Conservation (phyloP, 2,888 invertebrate genomes). For the Amphipoea lucens region DNA sequence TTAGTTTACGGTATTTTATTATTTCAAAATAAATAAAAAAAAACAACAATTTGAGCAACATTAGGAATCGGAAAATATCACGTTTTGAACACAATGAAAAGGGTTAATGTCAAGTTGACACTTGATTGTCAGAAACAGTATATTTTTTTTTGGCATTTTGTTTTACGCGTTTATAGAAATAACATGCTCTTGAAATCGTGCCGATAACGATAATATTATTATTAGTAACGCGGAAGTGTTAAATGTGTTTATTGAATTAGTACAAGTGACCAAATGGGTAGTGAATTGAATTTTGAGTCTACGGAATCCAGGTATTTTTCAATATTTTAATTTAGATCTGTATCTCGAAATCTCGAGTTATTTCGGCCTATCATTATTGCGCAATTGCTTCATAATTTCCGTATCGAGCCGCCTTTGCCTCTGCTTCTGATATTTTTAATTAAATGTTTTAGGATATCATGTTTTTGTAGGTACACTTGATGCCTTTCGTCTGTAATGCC, state of each 20-base stretch:
- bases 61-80: not conserved
- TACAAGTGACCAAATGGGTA: slow-evolving; percentile 84
- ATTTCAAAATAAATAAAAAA: too few species aligned
- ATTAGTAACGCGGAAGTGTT: slow-evolving; percentile 68
- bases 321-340: slow-evolving; percentile 46
- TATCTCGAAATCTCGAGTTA: slow-evolving; percentile 50
- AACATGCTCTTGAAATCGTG: slow-evolving; percentile 54
- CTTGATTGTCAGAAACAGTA: slow-evolving; percentile 25
- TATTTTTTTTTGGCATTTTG: slow-evolving; percentile 62
- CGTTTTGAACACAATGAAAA: slow-evolving; percentile 27
- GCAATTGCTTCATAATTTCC: slow-evolving; percentile 74
- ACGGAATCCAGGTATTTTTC: slow-evolving; percentile 81
- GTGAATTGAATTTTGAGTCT: slow-evolving; percentile 82
- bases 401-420: slow-evolving; percentile 44
- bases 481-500: slow-evolving; percentile 73
- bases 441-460: slow-evolving; percentile 52
- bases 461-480: slow-evolving; percentile 74
- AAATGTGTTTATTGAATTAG: slow-evolving; percentile 85
- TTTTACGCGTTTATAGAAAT: slow-evolving; percentile 63
- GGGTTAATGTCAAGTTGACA: slow-evolving; percentile 31
- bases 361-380: slow-evolving; percentile 73
- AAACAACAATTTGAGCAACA: not conserved
- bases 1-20: too few species aligned
- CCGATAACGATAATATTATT: slow-evolving; percentile 46
- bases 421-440: slow-evolving; percentile 49